phyloP scores from a whole-genome alignment of 1,140 invertebrate species.

The Orussus abietinus region DNA sequence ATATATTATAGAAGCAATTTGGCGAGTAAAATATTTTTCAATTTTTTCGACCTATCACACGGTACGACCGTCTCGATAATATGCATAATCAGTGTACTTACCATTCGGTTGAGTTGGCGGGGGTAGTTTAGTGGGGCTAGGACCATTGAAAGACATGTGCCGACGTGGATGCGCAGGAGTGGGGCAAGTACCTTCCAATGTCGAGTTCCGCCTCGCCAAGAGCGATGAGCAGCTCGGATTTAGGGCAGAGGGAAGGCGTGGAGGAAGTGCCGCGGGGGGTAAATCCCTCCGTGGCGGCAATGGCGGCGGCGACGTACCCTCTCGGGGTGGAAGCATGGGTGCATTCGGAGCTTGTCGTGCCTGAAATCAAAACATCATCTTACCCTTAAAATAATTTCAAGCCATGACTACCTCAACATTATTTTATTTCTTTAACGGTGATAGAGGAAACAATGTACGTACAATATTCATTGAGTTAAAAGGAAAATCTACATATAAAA shows the following conservation, averaged over 20 bases:
- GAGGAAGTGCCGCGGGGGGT: conserved; percentile 45
- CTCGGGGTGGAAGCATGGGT: conserved; percentile 58
- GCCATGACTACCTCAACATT: no score
- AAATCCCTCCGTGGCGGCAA: conserved; percentile 58
- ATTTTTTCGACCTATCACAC: no score
- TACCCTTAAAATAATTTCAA: no score
- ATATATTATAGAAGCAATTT: no score
- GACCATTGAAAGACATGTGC: conserved; percentile 51
- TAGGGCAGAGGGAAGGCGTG: conserved; percentile 41
- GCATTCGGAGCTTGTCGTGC: conserved; percentile 59
- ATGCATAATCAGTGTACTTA: no score
- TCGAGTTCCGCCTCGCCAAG: conserved; percentile 49
- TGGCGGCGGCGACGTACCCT: conserved; percentile 60
- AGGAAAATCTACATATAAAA: no score
- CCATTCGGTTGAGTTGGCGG: conserved; percentile 49
- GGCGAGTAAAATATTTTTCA: no score
- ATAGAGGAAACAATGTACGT: no score
- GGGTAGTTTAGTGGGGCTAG: conserved; percentile 46
- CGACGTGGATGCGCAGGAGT: conserved; percentile 36
- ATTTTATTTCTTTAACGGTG: no score
- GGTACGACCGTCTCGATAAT: no score
- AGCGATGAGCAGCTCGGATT: conserved; percentile 41
- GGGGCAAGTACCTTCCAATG: conserved; percentile 39
- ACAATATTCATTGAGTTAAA: no score
- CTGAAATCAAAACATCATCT: no score